Evolutionary conservation across 2,113 vertebrate species (phyloP).

Genomic region (Caretta caretta): DNA sequence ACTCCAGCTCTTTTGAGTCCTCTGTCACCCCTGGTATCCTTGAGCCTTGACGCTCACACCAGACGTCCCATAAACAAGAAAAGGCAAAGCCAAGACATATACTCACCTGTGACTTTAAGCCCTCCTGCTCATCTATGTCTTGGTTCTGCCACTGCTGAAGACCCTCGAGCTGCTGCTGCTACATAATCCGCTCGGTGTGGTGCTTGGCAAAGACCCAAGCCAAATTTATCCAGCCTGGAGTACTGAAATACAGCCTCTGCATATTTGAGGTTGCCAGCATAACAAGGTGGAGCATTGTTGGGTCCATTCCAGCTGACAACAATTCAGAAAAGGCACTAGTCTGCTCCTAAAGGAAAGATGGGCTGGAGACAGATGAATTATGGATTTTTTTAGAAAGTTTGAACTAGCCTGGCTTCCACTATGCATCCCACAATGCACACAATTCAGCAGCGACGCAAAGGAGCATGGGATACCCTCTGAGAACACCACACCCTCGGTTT

Average conservation of each 20-base stretch:
- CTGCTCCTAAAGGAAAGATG: background rate
- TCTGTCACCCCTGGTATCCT: background rate
- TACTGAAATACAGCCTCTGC: background rate
- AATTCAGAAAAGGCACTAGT: background rate
- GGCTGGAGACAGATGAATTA: background rate
- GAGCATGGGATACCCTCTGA: background rate
- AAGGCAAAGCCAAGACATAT: background rate
- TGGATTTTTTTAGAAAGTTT: background rate
- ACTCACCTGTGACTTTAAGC: background rate
- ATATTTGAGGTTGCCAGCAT: background rate
- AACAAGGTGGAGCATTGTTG: background rate
- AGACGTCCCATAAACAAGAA: background rate
- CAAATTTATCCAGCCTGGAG: background rate
- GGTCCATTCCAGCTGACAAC: background rate
- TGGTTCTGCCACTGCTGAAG: background rate
- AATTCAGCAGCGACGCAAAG: background rate
- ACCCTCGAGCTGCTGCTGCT: background rate
- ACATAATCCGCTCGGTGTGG: too few species aligned
- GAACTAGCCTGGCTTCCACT: background rate
- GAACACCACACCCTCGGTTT: background rate
- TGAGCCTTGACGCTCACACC: background rate
- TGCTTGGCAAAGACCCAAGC: background rate
- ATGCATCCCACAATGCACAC: background rate
- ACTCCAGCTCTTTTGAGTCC: background rate
- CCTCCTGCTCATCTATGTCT: background rate